Conservation (phyloP, 2,888 invertebrate species). For the Ypsolopha sequella region DNA sequence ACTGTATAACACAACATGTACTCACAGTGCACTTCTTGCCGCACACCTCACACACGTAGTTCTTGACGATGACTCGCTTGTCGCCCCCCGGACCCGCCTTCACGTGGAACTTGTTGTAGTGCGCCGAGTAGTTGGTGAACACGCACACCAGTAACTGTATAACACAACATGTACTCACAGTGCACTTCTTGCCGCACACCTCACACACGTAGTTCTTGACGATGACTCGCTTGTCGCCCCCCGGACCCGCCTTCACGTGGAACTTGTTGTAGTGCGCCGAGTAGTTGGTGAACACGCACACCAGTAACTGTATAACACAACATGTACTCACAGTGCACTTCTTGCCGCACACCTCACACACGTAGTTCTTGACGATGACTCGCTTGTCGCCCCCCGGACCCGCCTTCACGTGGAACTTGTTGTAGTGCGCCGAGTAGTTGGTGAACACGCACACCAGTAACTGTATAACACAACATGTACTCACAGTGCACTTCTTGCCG, state of each 20-base stretch:
- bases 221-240: neutral
- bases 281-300: conserved; percentile 1
- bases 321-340: too few relatives aligned
- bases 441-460: neutral
- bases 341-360: too few relatives aligned
- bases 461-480: neutral
- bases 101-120: neutral
- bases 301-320: too few relatives aligned
- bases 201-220: conserved; percentile 1
- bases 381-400: neutral
- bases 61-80: too few relatives aligned
- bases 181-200: conserved; percentile 2
- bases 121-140: too few relatives aligned
- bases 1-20: too few relatives aligned
- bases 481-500: conserved; percentile 2
- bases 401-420: too few relatives aligned
- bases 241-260: conserved; percentile 1
- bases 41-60: too few relatives aligned
- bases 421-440: too few relatives aligned
- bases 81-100: neutral
- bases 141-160: neutral
- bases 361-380: too few relatives aligned
- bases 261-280: conserved; percentile 1
- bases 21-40: too few relatives aligned
- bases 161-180: neutral